Evolutionary conservation across 2,113 vertebrate genomes (phyloP), one percentile per base, ranked within the genome.

Genomic region (Gorsachius goisagi): DNA sequence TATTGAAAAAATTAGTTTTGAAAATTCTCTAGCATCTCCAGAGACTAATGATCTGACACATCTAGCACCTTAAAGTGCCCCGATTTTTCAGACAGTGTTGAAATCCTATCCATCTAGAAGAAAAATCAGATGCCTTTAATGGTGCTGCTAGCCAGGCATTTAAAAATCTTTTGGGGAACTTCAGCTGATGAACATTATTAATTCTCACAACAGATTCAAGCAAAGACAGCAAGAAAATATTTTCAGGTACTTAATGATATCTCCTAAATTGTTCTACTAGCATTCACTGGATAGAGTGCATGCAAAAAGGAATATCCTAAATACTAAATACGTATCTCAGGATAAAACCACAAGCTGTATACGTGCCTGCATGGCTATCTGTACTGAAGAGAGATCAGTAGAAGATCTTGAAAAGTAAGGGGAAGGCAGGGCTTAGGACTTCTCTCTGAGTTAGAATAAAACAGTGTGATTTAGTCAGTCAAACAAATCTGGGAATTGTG

Each of bases 361-460:
- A n/a, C 0, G 1, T 27, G n/a, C 15, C 66, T 85, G 73, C 52
- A 32, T 3, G 12, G 2, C n/a, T 21, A 0, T 10, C 62, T 75
- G 59, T 75, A 66, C 23, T 76, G 58, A 82, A 24, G 24, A 85
- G 27, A 81, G 28, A 55, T 5, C 20, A 59, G 58, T 2, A 67
- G 71, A 69, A 67, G 39, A 52, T 32, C 35, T 83, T 53, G 55
- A 9, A 50, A 64, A 88, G 24, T 7, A 63, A 80, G 58, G 9
- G 27, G 14, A 32, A 68, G 47, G 28, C 47, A 75, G 23, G 23
- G 49, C 44, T 88, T 63, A 77, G 49, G 53, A 72, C 6, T 90
- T 30, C 18, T 35, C 44, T 56, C 33, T 24, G 82, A 55, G 71
- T 2, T 64, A 74, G 49, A 74, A 84, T 39, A 66, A 87, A 49